Evolutionary conservation across 2,888 invertebrate genomes (phyloP), one percentile per base, ranked within the genome.

Genomic region (Adelognathus sp.): DNA sequence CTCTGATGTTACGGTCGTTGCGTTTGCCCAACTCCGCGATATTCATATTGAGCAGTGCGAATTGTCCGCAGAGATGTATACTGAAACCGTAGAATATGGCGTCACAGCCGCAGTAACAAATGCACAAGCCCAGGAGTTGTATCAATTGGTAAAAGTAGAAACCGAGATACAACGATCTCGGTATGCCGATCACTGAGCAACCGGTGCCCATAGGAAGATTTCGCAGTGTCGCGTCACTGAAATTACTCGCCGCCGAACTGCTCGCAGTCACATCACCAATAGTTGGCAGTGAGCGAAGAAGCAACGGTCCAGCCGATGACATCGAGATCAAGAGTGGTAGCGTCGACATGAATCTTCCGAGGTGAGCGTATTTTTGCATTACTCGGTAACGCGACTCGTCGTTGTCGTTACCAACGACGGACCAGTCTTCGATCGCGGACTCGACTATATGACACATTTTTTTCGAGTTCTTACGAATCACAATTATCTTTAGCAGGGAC

Each of bases 21-120:
- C 14, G 29, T n/a, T n/a, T n/a, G 9, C 63, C 72, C 24, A 72
- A 56, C n/a, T 16, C 33, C n/a, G 33, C 5, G 5, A 72, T 64
- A 9, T 33, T 9, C 18, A 24, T 21, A 9, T 44, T 44, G 5
- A 81, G 64, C 6, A 78, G 27, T 21, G 76, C 58, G 2, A 78
- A 50, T 54, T 81, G 81, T 33, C 73, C 79, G 41, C 78, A 79
- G 14, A 79, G 21, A 71, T 81, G 76, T 66, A 81, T 73, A 4
- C 52, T 64, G 14, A 81, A 21, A 2, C 61, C 73, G 14, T 79
- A 77, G 24, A 70, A 73, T 2, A 75, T 56, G 4, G 60, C 58
- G 46, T 79, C 78, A 16, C 27, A 24, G 14, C 76, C 78, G 18
- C 72, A 44, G 21, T 31, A 50, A n/a, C 58, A 76, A 31, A n/a